Base-by-base conservation (phyloP, 2,113 vertebrate species). In the Edolisoma coerulescens region DNA sequence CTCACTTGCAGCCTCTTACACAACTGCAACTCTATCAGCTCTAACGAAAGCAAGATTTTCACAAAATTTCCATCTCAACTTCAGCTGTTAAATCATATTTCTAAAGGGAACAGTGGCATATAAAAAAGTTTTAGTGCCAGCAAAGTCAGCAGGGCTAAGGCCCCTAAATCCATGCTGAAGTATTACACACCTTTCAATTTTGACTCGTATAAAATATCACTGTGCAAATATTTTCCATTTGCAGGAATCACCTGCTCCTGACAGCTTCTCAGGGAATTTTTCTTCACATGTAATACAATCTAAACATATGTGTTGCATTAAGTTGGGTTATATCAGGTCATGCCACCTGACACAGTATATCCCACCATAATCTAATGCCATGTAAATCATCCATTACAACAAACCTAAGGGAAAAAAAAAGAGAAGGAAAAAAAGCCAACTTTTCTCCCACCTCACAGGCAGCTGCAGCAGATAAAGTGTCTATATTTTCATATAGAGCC, bases 291-390 rank as follows among this genome's bases (percentile, higher is more conserved):
- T 97, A 98, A 96, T 94, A 97, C 96, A 96, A 97, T 87, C 95
- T 97, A 97, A 96, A 96, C 98, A 98, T 98, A 52, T 98, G 98
- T 96, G 97, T 97, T 97, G 96, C 96, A 98, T 98, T 98, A 98
- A 98, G 96, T 91, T 93, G 97, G 98, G 98, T 98, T 98, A 96
- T 95, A 97, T 95, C 97, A 98, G 98, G 98, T 98, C 98, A 97
- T 89, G 97, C 97, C 97, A 97, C 92, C 97, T 98, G 98, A 98
- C 97, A 98, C 87, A 74, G 91, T 97, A 98, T 96, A 98, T 96
- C 97, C 97, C 94, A 97, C 64, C 87, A 95, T 97, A 97, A 98
- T 98, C 95, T 63, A 96, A 95, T 84, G 95, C 64, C 42, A 96
- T 96, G 91, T 97, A 97, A 97, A 97, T 97, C 95, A 96, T 90